A percentile compares a stretch with the other conserved stretches of the same genome.
These are phyloP conservation scores for Hesperia comma DNA, from an alignment of 2,888 invertebrate species.

Conservation along the genomic window DNA sequence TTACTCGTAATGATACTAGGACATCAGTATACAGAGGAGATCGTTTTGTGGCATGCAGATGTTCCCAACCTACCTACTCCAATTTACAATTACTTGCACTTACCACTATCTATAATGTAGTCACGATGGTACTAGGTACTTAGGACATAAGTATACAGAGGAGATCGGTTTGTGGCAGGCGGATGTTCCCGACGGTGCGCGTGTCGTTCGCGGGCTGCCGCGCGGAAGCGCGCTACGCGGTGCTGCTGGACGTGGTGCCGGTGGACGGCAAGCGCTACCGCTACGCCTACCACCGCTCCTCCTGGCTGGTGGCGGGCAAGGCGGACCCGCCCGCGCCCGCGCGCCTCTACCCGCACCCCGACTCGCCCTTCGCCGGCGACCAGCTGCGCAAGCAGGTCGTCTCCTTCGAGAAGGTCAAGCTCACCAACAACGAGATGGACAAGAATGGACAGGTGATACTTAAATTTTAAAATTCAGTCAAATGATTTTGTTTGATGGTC, in stretches of 20 bases:
- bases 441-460: constrained; percentile 94
- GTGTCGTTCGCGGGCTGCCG: constrained; percentile 95
- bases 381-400: constrained; percentile 98
- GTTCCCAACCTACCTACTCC: too few species aligned
- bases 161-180: constrained; percentile 84
- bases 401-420: constrained; percentile 98
- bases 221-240: constrained; percentile 93
- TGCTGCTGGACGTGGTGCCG: constrained; percentile 97
- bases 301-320: constrained; percentile 99
- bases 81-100: too few species aligned
- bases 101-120: too few species aligned
- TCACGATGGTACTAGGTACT: too few species aligned
- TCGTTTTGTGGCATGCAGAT: too few species aligned
- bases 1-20: too few species aligned
- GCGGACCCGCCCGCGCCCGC: constrained; percentile 98
- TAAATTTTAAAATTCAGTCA: too few species aligned
- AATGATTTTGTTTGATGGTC: too few species aligned
- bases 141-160: not conserved
- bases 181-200: constrained; percentile 99
- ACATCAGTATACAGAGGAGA: too few species aligned
- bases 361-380: constrained; percentile 97
- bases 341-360: constrained; percentile 97
- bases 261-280: constrained; percentile 98
- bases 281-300: constrained; percentile 99
- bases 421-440: constrained; percentile 99